phyloP scores from a whole-genome alignment of 2,888 invertebrate species.

The Drosophila tanythrix region DNA sequence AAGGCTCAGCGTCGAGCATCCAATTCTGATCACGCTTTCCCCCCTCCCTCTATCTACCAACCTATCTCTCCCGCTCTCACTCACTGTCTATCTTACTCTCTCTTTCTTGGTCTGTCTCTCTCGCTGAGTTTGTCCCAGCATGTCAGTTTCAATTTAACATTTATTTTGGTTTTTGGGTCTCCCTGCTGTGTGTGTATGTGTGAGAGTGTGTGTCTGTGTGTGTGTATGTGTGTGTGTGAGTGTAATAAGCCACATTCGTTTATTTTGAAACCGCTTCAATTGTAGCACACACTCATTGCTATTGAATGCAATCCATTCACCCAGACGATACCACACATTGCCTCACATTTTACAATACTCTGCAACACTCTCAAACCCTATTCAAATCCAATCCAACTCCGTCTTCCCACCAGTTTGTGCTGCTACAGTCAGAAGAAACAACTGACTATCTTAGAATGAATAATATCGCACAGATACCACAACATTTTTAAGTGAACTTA shows the following conservation, averaged over 20 bases:
- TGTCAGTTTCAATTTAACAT: slow-evolving; percentile 78
- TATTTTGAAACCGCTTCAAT: slow-evolving; percentile 79
- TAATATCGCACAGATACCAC: neutral
- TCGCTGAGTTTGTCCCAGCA: slow-evolving; percentile 54
- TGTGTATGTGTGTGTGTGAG: slow-evolving; percentile 33
- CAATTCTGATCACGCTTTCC: neutral
- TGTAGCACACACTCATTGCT: slow-evolving; percentile 66
- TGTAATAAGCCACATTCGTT: slow-evolving; percentile 78
- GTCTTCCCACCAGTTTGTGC: neutral
- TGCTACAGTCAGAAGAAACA: neutral
- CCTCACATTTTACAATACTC: neutral
- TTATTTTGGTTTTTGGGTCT: slow-evolving; percentile 61
- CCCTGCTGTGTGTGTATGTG: slow-evolving; percentile 7
- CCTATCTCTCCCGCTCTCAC: too few relatives aligned
- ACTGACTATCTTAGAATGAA: neutral
- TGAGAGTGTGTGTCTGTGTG: slow-evolving; percentile 21
- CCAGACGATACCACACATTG: slow-evolving; percentile 37
- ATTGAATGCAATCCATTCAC: slow-evolving; percentile 70
- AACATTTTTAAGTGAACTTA: neutral
- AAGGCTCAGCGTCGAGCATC: slow-evolving; percentile 1
- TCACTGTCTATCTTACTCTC: neutral
- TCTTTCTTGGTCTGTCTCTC: neutral
- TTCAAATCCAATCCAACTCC: neutral
- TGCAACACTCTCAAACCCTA: neutral
- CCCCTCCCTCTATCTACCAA: neutral